Percentiles rank a stretch among this genome's conserved stretches.
phyloP scores from a whole-genome alignment of 1,140 invertebrate species.

The Triops longicaudatus region DNA sequence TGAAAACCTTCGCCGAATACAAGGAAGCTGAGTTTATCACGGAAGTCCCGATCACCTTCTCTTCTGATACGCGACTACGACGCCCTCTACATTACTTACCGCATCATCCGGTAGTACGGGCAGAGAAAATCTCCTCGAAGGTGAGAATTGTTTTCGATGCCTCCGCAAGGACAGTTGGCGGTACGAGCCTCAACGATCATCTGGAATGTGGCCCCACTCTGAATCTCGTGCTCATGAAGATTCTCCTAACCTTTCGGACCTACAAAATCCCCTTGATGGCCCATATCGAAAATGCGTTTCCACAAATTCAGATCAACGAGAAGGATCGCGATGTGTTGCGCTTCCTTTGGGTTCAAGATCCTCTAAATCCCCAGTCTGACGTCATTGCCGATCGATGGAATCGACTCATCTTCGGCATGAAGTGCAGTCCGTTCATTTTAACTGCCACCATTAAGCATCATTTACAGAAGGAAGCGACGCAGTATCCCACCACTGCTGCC shows the following conservation, averaged over 20 bases:
- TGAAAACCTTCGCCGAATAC: neutral
- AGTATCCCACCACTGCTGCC: conserved; percentile 18
- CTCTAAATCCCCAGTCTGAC: neutral
- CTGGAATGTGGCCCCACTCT: conserved; percentile 28
- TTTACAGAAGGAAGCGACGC: neutral
- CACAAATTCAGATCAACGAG: conserved; percentile 36
- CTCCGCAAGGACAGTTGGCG: neutral
- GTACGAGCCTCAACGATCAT: neutral
- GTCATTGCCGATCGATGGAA: conserved; percentile 27
- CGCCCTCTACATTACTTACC: conserved; percentile 30
- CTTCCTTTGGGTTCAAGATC: conserved; percentile 30
- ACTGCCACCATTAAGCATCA: conserved; percentile 31
- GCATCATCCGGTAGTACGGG: conserved; percentile 34
- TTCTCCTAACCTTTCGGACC: conserved; percentile 39
- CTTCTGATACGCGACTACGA: neutral
- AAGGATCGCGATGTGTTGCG: conserved; percentile 32
- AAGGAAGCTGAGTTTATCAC: neutral
- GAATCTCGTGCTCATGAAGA: conserved; percentile 37
- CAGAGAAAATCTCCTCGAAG: conserved; percentile 21
- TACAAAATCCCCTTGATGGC: conserved; percentile 37
- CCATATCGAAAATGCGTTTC: conserved; percentile 42
- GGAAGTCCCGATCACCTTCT: neutral
- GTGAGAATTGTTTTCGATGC: neutral
- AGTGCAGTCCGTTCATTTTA: conserved; percentile 37
- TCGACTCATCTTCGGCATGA: conserved; percentile 36